These are phyloP conservation scores for Gobius niger DNA, from an alignment of 2,113 vertebrate genomes.

Conservation along the genomic window DNA sequence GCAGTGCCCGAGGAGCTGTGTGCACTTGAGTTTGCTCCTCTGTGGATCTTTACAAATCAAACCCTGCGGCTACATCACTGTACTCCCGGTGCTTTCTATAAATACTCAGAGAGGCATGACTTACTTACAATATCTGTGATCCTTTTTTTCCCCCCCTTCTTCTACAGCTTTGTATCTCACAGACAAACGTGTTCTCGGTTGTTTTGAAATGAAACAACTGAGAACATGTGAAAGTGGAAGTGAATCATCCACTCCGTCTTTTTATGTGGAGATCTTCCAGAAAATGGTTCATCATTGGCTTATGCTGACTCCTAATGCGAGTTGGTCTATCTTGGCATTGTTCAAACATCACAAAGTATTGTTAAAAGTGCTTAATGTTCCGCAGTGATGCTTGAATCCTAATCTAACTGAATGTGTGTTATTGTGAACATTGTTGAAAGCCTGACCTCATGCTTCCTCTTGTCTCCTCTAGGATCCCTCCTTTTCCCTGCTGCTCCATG, in stretches of 20 bases:
- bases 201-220: not conserved
- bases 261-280: not conserved
- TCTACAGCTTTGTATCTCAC: slow-evolving; percentile 1
- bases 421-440: slow-evolving; percentile 9
- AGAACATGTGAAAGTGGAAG: not conserved
- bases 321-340: no score
- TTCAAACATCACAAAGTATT: no score
- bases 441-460: not conserved
- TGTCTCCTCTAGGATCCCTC: slow-evolving; percentile 85
- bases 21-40: slow-evolving; percentile 19
- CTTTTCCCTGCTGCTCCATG: slow-evolving; percentile 90
- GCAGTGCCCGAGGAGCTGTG: slow-evolving; percentile 16
- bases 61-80: slow-evolving; percentile 12
- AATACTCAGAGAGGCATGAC: slow-evolving; percentile 39
- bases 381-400: no score
- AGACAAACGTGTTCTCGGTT: not conserved
- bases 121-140: slow-evolving; percentile 25
- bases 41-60: slow-evolving; percentile 18
- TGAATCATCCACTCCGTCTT: not conserved
- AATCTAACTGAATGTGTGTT: no score
- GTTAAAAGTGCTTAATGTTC: no score
- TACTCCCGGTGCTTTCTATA: slow-evolving; percentile 34
- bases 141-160: slow-evolving; percentile 6
- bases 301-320: no score
- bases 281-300: no score